Evolutionary conservation across 2,113 vertebrate species (phyloP).

Genomic region (Cinclus cinclus): DNA sequence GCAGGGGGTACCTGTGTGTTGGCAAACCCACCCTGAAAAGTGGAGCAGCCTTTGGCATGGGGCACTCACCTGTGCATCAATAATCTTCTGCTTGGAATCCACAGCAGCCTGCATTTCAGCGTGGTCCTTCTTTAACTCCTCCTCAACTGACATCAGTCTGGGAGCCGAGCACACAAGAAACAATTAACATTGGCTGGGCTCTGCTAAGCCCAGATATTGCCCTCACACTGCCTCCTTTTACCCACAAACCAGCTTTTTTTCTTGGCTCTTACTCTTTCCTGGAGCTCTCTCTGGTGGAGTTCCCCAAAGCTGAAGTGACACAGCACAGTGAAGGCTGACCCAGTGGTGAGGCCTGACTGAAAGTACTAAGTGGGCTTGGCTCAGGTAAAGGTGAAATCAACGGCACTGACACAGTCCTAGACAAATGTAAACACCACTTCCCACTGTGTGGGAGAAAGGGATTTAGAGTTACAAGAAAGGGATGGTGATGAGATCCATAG

Average conservation of each 20-base stretch:
- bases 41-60: background rate
- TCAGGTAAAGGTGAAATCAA: background rate
- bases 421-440: background rate
- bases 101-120: conserved; percentile 97
- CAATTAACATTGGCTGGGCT: background rate
- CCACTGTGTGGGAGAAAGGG: background rate
- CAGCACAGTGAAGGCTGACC: background rate
- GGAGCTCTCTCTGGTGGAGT: background rate
- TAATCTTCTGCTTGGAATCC: conserved; percentile 98
- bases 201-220: background rate
- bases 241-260: background rate
- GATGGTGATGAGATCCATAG: background rate
- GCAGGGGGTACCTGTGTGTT: background rate
- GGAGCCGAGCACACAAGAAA: background rate
- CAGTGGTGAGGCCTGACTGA: background rate
- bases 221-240: background rate
- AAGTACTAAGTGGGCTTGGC: background rate
- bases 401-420: background rate
- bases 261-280: background rate
- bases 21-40: background rate
- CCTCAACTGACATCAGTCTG: conserved; percentile 97
- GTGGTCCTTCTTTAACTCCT: conserved; percentile 97
- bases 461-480: background rate
- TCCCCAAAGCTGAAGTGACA: background rate
- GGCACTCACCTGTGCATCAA: conserved; percentile 90